phyloP scores from a whole-genome alignment of 2,888 invertebrate genomes.

The Anodontia alba region DNA sequence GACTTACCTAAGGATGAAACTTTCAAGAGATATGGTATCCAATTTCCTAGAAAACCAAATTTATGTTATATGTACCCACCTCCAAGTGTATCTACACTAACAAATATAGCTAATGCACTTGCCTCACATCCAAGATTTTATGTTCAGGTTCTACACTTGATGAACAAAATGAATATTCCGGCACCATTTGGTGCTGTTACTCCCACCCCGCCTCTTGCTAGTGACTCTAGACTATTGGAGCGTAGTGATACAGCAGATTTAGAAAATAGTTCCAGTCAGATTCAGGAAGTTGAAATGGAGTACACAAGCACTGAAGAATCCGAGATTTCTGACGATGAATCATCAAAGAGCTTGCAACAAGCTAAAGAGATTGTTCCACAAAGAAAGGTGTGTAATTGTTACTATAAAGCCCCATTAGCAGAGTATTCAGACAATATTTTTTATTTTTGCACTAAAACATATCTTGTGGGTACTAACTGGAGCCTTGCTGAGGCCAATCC shows the following conservation, averaged over 20 bases:
- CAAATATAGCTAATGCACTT: slow-evolving; percentile 92
- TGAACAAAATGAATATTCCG: slow-evolving; percentile 97
- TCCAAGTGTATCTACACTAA: slow-evolving; percentile 89
- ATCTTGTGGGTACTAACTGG: no score
- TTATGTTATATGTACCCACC: slow-evolving; percentile 91
- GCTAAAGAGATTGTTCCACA: neutral
- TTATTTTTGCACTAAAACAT: no score
- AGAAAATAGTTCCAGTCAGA: slow-evolving; percentile 37
- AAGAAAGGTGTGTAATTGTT: neutral
- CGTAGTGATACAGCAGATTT: slow-evolving; percentile 26
- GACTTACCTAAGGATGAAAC: slow-evolving; percentile 23
- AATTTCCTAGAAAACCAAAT: slow-evolving; percentile 82
- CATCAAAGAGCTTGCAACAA: neutral
- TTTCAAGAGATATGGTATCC: slow-evolving; percentile 47
- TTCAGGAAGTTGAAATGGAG: slow-evolving; percentile 71
- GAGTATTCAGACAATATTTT: neutral
- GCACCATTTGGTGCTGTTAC: slow-evolving; percentile 90
- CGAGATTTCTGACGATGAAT: slow-evolving; percentile 88
- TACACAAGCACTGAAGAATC: slow-evolving; percentile 86
- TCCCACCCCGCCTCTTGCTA: slow-evolving; percentile 72
- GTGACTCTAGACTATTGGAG: slow-evolving; percentile 5
- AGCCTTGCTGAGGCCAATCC: no score
- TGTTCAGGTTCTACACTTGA: slow-evolving; percentile 92
- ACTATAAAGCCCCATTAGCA: neutral
- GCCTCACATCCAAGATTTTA: slow-evolving; percentile 93